These are phyloP conservation scores for Minunthozetes semirufus DNA, from an alignment of 2,888 invertebrate genomes.

Conservation along the genomic window DNA sequence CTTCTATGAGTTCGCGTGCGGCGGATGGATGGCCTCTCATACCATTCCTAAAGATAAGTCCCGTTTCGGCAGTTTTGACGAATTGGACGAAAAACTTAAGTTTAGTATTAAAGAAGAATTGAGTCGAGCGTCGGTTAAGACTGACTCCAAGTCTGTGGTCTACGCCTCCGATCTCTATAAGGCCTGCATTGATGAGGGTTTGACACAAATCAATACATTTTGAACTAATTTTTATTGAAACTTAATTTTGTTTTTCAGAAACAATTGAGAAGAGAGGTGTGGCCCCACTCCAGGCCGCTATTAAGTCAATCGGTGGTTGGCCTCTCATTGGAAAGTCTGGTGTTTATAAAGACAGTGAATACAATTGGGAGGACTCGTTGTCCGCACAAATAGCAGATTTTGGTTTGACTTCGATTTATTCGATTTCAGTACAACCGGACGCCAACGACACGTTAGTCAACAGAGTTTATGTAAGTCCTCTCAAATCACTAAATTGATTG, in stretches of 20 bases:
- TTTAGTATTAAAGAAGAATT: constrained; percentile 5
- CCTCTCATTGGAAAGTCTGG: neutral
- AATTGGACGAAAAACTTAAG: constrained; percentile 27
- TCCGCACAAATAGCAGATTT: neutral
- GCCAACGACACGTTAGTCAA: constrained; percentile 17
- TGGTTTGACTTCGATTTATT: neutral
- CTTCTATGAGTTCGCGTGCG: constrained; percentile 34
- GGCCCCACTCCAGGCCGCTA: constrained; percentile 36
- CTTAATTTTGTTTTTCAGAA: constrained; percentile 1
- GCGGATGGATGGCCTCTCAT: constrained; percentile 32
- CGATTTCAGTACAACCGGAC: constrained; percentile 23
- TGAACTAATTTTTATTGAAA: neutral
- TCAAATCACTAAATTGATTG: neutral
- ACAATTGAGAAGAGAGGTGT: constrained; percentile 43
- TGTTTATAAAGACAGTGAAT: neutral
- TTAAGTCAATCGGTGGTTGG: constrained; percentile 35
- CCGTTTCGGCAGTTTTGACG: constrained; percentile 6
- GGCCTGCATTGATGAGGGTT: constrained; percentile 27
- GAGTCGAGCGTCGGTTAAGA: neutral
- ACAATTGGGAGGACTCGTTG: constrained; percentile 6
- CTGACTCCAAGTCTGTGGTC: neutral
- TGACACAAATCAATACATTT: neutral
- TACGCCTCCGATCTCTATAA: constrained; percentile 22
- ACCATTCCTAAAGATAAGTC: constrained; percentile 29
- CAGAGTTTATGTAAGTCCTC: constrained; percentile 17